Conservation (phyloP, 53 echinoderm and acorn worm genomes). For the Hippasteria phrygiana region DNA sequence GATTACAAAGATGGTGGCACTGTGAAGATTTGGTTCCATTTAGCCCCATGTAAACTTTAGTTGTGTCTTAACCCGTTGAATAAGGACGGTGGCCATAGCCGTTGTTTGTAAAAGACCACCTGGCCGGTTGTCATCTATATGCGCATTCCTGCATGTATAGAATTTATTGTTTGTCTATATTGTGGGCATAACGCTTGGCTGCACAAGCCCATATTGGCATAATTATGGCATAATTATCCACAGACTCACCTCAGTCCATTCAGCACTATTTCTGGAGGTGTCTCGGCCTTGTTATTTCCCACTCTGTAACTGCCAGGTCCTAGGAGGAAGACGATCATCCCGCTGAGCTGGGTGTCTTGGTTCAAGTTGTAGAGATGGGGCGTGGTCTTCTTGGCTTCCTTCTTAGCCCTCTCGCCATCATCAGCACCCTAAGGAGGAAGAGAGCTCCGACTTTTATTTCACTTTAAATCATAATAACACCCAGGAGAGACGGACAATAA, state of each 20-base stretch:
- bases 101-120: no score
- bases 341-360: constrained; percentile 90
- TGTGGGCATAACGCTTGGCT: no score
- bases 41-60: not conserved
- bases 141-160: no score
- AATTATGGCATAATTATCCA: not conserved
- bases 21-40: not conserved
- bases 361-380: constrained; percentile 97
- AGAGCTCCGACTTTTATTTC: not conserved
- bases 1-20: no score
- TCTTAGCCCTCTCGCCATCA: constrained; percentile 83
- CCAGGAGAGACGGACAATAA: no score
- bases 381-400: constrained; percentile 91
- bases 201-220: no score
- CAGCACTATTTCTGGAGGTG: constrained; percentile 81
- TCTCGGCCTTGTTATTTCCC: constrained; percentile 88
- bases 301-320: constrained; percentile 75
- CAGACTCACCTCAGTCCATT: constrained; percentile 89
- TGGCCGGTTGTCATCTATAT: no score
- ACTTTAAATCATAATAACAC: no score
- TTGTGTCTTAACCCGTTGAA: no score
- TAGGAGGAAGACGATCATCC: constrained; percentile 94
- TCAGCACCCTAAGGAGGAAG: constrained; percentile 35
- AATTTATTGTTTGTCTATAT: no score
- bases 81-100: no score